Conservation (phyloP, 1,140 invertebrate genomes). For the Chironomus tepperi region DNA sequence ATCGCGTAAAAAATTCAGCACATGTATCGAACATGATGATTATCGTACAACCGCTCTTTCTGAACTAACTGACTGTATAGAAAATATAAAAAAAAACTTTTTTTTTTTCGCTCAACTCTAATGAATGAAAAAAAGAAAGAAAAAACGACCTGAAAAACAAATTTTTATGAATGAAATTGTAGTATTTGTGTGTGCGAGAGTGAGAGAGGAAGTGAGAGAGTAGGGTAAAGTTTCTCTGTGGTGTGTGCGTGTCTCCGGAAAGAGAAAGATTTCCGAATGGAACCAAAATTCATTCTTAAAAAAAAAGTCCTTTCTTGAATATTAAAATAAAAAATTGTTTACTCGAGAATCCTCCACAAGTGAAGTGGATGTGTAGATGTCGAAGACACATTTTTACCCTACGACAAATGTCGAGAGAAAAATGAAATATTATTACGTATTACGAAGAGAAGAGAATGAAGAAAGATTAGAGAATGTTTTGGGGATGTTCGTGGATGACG, state of each 20-base stretch:
- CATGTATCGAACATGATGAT: conserved; percentile 5
- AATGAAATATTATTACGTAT: too few relatives aligned
- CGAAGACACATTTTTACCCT: too few relatives aligned
- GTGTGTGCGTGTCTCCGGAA: not conserved
- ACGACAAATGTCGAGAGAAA: too few relatives aligned
- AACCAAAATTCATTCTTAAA: not conserved
- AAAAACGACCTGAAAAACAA: conserved; percentile 10
- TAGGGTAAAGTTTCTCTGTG: not conserved
- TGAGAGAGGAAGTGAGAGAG: not conserved
- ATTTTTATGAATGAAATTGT: conserved; percentile 1
- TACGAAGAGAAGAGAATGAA: too few relatives aligned
- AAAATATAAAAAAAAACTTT: not conserved
- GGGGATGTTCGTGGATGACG: too few relatives aligned
- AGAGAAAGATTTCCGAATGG: conserved; percentile 1
- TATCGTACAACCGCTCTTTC: conserved; percentile 3
- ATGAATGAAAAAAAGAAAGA: not conserved
- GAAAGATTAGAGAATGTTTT: too few relatives aligned
- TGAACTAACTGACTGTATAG: not conserved
- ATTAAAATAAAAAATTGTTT: not conserved
- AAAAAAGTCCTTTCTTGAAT: not conserved
- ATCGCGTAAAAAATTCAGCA: not conserved
- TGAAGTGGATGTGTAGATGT: too few relatives aligned
- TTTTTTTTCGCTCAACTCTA: not conserved
- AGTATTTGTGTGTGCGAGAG: not conserved
- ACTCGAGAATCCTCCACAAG: too few relatives aligned